Percentiles rank a stretch among this genome's conserved stretches.
Conservation (phyloP, 2,113 vertebrate species). For the Syngnathoides biaculeatus region DNA sequence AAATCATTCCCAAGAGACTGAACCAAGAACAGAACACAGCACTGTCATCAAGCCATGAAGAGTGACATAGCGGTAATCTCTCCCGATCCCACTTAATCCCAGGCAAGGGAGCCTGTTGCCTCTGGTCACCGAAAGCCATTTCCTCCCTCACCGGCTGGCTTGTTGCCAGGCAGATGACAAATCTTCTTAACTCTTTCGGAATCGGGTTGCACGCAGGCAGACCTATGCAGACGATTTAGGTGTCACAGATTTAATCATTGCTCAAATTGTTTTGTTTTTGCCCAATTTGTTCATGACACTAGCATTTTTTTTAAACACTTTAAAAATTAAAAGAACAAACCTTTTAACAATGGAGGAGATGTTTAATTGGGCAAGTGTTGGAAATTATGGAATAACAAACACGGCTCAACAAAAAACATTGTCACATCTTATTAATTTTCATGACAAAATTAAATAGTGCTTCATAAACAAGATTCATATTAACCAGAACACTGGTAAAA, state of each 20-base stretch:
- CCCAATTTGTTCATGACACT: not conserved
- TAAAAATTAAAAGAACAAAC: not conserved
- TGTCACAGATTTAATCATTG: not conserved
- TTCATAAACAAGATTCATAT: not conserved
- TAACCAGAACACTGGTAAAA: not conserved
- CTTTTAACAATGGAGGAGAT: not conserved
- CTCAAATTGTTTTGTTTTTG: not conserved
- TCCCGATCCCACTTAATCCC: constrained; percentile 74
- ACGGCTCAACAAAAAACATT: not conserved
- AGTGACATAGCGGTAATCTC: constrained; percentile 68
- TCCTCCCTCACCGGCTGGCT: constrained; percentile 51
- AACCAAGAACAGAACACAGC: not conserved
- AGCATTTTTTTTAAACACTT: not conserved
- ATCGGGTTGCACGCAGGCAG: constrained; percentile 31
- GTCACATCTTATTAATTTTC: not conserved
- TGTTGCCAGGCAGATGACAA: constrained; percentile 39
- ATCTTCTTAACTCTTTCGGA: constrained; percentile 70
- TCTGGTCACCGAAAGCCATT: constrained; percentile 44
- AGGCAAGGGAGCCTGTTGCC: constrained; percentile 55
- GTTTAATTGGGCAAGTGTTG: not conserved
- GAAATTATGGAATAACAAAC: not conserved
- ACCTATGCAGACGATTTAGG: constrained; percentile 2
- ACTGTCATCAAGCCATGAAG: constrained; percentile 21
- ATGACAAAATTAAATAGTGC: not conserved
- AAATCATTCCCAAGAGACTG: constrained; percentile 24